Conservation (phyloP, 2,888 invertebrate species). For the Augiades crinisus region DNA sequence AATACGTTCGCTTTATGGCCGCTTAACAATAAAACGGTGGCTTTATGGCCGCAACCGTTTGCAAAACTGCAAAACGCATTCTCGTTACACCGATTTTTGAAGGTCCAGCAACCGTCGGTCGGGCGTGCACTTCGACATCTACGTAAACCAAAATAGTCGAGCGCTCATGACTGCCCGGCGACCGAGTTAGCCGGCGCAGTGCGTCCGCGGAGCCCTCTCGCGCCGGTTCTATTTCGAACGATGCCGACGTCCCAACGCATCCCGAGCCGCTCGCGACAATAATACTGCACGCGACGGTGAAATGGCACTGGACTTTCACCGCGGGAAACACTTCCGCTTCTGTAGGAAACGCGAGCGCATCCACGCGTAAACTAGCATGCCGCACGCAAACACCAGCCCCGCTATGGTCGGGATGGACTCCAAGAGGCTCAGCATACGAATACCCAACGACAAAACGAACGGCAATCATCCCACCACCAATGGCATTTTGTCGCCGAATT, state of each 20-base stretch:
- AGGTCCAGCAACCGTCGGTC: slow-evolving; percentile 68
- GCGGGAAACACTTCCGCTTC: slow-evolving; percentile 64
- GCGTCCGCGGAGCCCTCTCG: slow-evolving; percentile 72
- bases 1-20: neutral
- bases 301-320: slow-evolving; percentile 76
- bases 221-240: slow-evolving; percentile 78
- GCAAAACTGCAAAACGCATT: slow-evolving; percentile 15
- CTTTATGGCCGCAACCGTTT: neutral
- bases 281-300: slow-evolving; percentile 67
- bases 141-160: slow-evolving; percentile 79
- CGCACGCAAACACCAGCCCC: slow-evolving; percentile 49
- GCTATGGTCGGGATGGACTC: slow-evolving; percentile 41
- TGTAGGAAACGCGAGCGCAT: slow-evolving; percentile 66
- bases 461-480: slow-evolving; percentile 35
- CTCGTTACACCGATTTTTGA: slow-evolving; percentile 44
- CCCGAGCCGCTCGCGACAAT: slow-evolving; percentile 63
- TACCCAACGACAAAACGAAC: slow-evolving; percentile 55
- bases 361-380: slow-evolving; percentile 57
- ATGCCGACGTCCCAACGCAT: slow-evolving; percentile 62
- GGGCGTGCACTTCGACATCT: slow-evolving; percentile 77
- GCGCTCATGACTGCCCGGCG: slow-evolving; percentile 71
- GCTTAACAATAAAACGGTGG: too few species aligned
- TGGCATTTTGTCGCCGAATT: slow-evolving; percentile 49
- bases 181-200: slow-evolving; percentile 76
- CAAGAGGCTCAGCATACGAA: slow-evolving; percentile 57